Conservation (phyloP, 2,888 invertebrate genomes). For the Tachina fera region DNA sequence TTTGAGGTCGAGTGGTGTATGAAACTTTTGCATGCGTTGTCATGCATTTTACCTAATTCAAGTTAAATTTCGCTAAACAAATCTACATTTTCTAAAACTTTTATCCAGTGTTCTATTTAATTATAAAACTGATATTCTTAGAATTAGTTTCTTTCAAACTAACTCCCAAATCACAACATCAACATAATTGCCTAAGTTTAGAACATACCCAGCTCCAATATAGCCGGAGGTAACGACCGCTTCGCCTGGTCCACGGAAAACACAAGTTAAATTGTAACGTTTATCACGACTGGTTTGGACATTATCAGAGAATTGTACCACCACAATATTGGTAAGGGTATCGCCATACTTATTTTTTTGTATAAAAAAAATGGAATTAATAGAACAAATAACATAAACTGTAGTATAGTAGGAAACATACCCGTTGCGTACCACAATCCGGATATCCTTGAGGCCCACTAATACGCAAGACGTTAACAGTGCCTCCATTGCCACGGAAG, state of each 20-base stretch:
- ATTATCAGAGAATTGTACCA: constrained; percentile 96
- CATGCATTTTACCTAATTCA: not conserved
- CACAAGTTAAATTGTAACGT: constrained; percentile 95
- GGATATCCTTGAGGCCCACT: constrained; percentile 96
- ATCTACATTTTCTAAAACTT: not conserved
- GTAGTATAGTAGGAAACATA: constrained; percentile 77
- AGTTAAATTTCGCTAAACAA: not conserved
- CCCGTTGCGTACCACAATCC: constrained; percentile 94
- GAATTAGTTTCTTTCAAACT: constrained; percentile 40
- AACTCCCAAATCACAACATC: constrained; percentile 46
- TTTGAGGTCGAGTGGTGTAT: not conserved
- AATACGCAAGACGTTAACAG: constrained; percentile 91
- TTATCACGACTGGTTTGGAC: constrained; percentile 96
- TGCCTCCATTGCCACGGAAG: constrained; percentile 95
- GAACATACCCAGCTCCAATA: constrained; percentile 93
- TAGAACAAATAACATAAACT: not conserved
- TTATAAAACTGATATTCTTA: not conserved
- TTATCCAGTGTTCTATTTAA: not conserved
- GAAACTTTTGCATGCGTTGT: not conserved
- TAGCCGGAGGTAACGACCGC: constrained; percentile 96
- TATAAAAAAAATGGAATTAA: not conserved
- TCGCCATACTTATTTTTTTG: constrained; percentile 89
- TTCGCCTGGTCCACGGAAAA: constrained; percentile 95
- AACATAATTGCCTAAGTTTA: constrained; percentile 38
- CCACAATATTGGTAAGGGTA: constrained; percentile 96